Evolutionary conservation across 1,140 invertebrate genomes (phyloP), one percentile per base, ranked within the genome.

Genomic region (Caenorhabditis latens): DNA sequence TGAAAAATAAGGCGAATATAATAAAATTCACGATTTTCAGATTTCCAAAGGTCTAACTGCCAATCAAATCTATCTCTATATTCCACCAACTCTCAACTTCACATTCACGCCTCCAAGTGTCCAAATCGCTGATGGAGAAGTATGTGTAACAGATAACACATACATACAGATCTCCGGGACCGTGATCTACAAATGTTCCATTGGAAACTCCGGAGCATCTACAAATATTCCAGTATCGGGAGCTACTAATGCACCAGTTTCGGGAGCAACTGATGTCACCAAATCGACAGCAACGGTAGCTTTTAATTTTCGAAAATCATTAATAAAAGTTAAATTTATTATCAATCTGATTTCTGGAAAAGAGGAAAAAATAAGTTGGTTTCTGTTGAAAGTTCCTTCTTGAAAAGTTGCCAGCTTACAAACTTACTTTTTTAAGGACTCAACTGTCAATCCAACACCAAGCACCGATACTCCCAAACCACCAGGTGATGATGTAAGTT

Each of bases 11-110:
- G 1, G 4, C 9, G 11, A 13, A 32, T 9, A 63, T 1, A 63
- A 24, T 63, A 11, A 21, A 1, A 21, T 14, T 11, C 16, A 21
- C 14, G 4, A 58, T n/a, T 79, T 79, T 32, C 14, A 79, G 71
- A 79, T 79, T 9, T 13, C 40, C 0, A 50, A 79, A 79, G 71
- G 13, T 24, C 46, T 79, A 7, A 50, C 71, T 13, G 71, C 46
- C 46, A 79, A 50, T 42, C 71, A 79, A 50, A 42, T 79, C n/a
- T 79, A 79, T n/a, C 21, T 79, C 7, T 79, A 42, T 5, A 50
- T 42, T 2, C 71, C 71, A 16, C 71, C 71, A 48, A 79, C 71
- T 2, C 13, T 79, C 19, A 79, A 79, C 14, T 50, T 79, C 14
- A 79, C 71, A 79, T 79, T 79, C 14, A 50, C 46, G 2, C 71